phyloP scores from a whole-genome alignment of 2,113 vertebrate genomes.

The Zosterops lateralis region DNA sequence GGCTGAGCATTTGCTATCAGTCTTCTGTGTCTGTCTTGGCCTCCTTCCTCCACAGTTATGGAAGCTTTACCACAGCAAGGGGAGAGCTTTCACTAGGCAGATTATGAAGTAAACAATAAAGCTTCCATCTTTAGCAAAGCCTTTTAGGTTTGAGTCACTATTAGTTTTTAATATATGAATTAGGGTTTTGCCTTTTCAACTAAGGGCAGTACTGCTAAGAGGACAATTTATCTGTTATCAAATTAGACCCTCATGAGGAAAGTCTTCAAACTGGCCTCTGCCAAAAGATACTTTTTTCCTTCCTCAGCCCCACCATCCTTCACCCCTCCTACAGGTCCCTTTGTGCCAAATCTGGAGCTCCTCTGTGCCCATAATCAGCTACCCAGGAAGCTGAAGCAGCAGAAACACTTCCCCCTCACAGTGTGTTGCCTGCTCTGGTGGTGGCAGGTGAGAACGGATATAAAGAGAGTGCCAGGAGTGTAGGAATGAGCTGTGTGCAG shows the following conservation, averaged over 20 bases:
- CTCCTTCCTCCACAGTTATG: background rate
- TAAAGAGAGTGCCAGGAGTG: rapidly evolving
- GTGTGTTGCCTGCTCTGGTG: background rate
- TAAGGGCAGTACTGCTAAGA: background rate
- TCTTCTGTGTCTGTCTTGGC: background rate
- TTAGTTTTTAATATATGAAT: background rate
- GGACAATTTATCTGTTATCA: background rate
- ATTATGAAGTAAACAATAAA: background rate
- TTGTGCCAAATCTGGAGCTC: background rate
- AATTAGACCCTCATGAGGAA: background rate
- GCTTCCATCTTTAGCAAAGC: background rate
- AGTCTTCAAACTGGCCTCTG: background rate
- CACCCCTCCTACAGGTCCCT: background rate
- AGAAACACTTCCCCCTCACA: background rate
- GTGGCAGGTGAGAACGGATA: background rate
- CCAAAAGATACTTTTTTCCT: background rate
- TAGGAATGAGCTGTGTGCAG: rapidly evolving
- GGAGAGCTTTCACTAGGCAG: background rate
- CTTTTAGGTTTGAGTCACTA: background rate
- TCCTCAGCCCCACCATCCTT: background rate
- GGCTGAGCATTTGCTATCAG: background rate
- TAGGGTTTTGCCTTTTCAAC: background rate
- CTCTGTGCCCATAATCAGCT: background rate
- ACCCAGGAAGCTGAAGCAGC: background rate
- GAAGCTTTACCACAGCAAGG: background rate